Evolutionary conservation across 2,797 vertebrate genomes (phyloP), one percentile per base, ranked within the genome.

Genomic region (Selene dorsalis): DNA sequence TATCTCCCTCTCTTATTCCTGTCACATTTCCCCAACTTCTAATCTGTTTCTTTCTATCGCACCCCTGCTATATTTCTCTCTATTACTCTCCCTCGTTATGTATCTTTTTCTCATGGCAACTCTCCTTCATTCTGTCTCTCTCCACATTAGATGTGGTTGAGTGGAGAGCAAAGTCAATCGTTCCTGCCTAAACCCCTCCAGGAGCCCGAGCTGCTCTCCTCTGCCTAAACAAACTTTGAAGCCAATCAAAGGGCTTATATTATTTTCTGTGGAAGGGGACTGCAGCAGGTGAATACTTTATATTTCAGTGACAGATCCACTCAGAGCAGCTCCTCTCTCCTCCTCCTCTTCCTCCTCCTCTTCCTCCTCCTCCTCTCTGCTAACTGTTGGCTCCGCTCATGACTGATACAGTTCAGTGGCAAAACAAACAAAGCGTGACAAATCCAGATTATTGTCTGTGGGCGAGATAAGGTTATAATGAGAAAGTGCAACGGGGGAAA

Each of bases 401-500:
- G 93, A 94, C 89, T 90, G 93, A 93, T 92, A 90, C 85, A 90
- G 91, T 91, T 93, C 85, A 87, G 89, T 57, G 80, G 91, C 82
- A 89, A 91, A 92, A 93, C 93, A 94, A 94, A 94, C 94, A 93
- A 92, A 93, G 93, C 92, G 91, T 93, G 91, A 94, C 92, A 93
- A 94, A 94, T 94, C 92, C 93, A 94, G 93, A 94, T 94, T 93
- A 94, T 93, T 93, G 94, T 94, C 93, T 94, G 92, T 85, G 88
- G 92, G 91, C 78, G 90, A 90, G 94, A 94, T 94, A 94, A 93
- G 92, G 92, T 93, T 93, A 92, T 94, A 94, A 95, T 93, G 93
- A 94, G 91, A 94, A 93, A 94, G 90, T 92, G 93, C 92, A 92
- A 91, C 86, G n/a, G 76, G 88, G 93, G 93, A 93, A 93, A 94